Evolutionary conservation across 2,113 vertebrate genomes (phyloP), one percentile per base, ranked within the genome.

Genomic region (Atherinomorus stipes): DNA sequence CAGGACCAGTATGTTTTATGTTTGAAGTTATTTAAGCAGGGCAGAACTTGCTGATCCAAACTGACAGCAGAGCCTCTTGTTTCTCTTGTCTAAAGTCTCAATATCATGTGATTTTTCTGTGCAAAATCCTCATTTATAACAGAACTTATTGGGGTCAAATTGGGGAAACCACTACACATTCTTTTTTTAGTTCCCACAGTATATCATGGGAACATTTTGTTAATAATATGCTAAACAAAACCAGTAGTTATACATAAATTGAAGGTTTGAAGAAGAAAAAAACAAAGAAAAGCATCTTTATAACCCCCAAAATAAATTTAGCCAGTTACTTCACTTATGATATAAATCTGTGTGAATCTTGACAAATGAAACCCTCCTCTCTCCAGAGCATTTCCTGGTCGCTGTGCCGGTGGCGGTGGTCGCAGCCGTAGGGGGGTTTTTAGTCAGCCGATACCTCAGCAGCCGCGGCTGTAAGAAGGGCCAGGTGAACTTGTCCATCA

Each of bases 331-430:
- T n/a, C n/a, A n/a, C n/a, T n/a, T n/a, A n/a, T n/a, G n/a, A n/a
- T n/a, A n/a, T n/a, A n/a, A n/a, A 11, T 40, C 13, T 7, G 11
- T 70, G 10, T 74, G 9, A 4, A 74, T 11, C 73, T 11, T 81
- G n/a, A n/a, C n/a, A n/a, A n/a, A n/a, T n/a, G n/a, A n/a, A n/a
- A n/a, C n/a, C n/a, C n/a, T n/a, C n/a, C 5, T 73, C 13, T 69
- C 81, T 75, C 2, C 85, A 95, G 94, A 94, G 47, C 92, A 93
- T 59, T 71, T 94, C 19, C 70, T 79, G 64, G 86, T 92, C 0
- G 85, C 91, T 0, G 62, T 94, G 73, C 93, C 94, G 0, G 87
- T 95, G 38, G 92, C 91, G 1, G 85, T 94, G 66, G 79, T 90
- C 0, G 89, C 93, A 7, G 93, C 89, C 1, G 44, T 76, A 0